Percentiles rank a stretch among this genome's conserved stretches.
These are phyloP conservation scores for Yponomeuta evonymella DNA, from an alignment of 2,888 invertebrate genomes.

Conservation along the genomic window DNA sequence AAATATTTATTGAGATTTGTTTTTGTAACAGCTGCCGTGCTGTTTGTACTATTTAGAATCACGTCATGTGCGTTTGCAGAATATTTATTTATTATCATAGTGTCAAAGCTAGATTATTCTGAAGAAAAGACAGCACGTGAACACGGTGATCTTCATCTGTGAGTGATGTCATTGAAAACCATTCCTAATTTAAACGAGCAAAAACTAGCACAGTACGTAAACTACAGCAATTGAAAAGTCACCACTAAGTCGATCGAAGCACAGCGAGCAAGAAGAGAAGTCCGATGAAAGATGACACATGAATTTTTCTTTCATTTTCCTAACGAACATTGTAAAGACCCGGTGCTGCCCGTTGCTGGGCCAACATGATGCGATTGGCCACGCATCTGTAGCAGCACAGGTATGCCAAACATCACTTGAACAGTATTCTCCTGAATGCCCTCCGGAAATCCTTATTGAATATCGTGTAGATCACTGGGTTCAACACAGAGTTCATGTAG, in stretches of 20 bases:
- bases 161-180: too few species aligned
- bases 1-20: too few species aligned
- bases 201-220: not conserved
- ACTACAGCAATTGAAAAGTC: not conserved
- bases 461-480: slow-evolving; percentile 97
- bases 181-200: too few species aligned
- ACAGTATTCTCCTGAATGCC: slow-evolving; percentile 96
- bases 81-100: too few species aligned
- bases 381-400: slow-evolving; percentile 89
- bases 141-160: too few species aligned
- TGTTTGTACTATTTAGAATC: too few species aligned
- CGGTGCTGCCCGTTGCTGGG: slow-evolving; percentile 78
- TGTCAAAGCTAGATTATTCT: too few species aligned
- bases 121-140: too few species aligned
- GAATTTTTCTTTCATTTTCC: not conserved
- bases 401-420: slow-evolving; percentile 94
- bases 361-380: slow-evolving; percentile 76
- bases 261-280: not conserved
- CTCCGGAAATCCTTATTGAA: slow-evolving; percentile 98
- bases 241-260: not conserved
- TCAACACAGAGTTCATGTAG: slow-evolving; percentile 97
- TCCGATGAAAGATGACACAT: slow-evolving; percentile 10
- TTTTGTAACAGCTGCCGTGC: too few species aligned
- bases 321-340: slow-evolving; percentile 16
- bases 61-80: too few species aligned